Base-by-base conservation (phyloP, 2,888 invertebrate genomes). In the Vanessa cardui region DNA sequence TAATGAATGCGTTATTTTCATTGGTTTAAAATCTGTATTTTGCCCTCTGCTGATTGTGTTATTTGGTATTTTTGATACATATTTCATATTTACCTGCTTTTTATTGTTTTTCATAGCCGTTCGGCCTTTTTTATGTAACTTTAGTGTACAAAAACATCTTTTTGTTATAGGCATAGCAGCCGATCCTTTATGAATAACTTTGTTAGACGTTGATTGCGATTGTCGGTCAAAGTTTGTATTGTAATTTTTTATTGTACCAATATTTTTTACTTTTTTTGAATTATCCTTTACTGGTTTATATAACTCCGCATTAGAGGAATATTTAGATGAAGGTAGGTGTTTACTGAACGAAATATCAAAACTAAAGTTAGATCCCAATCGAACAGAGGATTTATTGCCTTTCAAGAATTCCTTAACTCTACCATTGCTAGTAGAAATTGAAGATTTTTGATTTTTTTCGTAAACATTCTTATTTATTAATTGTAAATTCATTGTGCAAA, bases 71-170 rank as follows among this genome's bases (percentile, higher is more conserved):
- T 39, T 66, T 44, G 58, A 12, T 18, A 45, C 18, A 9, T 54
- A 20, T 26, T 26, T 58, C 15, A 8, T 39, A 33, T n/a, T 15
- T 54, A 18, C 12, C 20, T 16, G 18, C 15, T 26, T 58, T 64
- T 20, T 16, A 49, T 44, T 26, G 7, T 18, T 52, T 20, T 39
- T 58, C 18, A 16, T 58, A 16, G 20, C 4, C n/a, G 6, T n/a
- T 58, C 64, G 72, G n/a, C 72, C 71, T 64, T 67, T 73, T 26
- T 74, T 74, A 45, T 72, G 71, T 54, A 82, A 66, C 72, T 79
- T 79, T 31, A 81, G 64, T 45, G 77, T 77, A 65, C 83, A 83
- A 65, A 80, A 83, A 77, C 85, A 83, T 70, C 82, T 74, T 72
- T 80, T 78, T 59, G 78, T 58, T 46, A 58, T 49, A 15, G 72